Evolutionary conservation across 2,113 vertebrate species (phyloP).

Genomic region (Brachyhypopomus occidentalis): DNA sequence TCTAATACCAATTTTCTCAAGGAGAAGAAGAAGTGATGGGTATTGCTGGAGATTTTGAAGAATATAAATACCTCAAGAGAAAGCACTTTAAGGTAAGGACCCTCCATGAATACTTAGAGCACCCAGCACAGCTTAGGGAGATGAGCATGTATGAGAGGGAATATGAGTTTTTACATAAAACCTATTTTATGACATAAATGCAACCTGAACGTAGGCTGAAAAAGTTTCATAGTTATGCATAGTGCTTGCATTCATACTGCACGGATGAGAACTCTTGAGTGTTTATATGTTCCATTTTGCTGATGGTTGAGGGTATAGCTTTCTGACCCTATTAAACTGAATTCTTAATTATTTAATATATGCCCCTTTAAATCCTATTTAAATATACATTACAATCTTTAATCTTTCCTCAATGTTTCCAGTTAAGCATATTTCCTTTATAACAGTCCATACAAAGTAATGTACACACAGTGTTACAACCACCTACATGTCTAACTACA

Average conservation of each 20-base stretch:
- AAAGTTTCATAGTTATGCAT: not conserved
- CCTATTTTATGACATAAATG: not conserved
- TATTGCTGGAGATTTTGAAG: not conserved
- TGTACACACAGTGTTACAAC: not conserved
- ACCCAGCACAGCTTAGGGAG: too few relatives aligned
- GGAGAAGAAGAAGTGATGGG: slow-evolving; percentile 11
- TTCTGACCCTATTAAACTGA: not conserved
- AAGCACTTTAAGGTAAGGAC: not conserved
- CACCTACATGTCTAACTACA: not conserved
- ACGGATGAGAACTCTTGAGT: too few relatives aligned
- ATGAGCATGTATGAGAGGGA: not conserved
- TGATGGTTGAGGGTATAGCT: not conserved
- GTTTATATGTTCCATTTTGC: not conserved
- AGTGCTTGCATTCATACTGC: too few relatives aligned
- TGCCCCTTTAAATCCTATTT: not conserved
- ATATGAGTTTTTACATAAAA: not conserved
- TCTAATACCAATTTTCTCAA: slow-evolving; percentile 14
- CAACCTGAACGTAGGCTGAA: not conserved
- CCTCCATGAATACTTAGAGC: too few relatives aligned
- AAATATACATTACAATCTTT: not conserved
- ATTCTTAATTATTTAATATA: not conserved
- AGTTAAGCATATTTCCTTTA: not conserved
- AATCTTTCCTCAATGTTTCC: too few relatives aligned
- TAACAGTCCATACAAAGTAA: not conserved
- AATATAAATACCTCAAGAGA: not conserved